Evolutionary conservation across 1,140 invertebrate species (phyloP).

Genomic region (Aleiodes sp.): DNA sequence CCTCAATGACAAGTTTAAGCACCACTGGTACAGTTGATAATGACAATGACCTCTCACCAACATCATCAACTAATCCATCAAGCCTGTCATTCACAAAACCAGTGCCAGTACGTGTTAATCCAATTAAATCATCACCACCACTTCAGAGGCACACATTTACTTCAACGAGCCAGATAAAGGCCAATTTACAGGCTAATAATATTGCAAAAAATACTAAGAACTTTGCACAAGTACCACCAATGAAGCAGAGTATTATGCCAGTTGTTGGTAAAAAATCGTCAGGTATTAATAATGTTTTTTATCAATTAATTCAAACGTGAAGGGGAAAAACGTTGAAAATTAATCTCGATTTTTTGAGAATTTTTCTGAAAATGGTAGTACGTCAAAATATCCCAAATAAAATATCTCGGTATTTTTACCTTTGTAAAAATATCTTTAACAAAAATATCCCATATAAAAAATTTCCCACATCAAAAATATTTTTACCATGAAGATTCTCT

Average conservation of each 20-base stretch:
- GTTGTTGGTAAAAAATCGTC: conserved; percentile 53
- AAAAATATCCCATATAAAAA: too few relatives aligned
- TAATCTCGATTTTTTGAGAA: too few relatives aligned
- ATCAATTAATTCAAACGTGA: conserved; percentile 1
- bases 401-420: too few relatives aligned
- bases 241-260: conserved; percentile 59
- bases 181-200: conserved; percentile 59
- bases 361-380: too few relatives aligned
- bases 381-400: too few relatives aligned
- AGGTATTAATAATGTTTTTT: conserved; percentile 37
- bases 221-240: conserved; percentile 58
- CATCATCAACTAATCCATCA: conserved; percentile 46
- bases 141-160: conserved; percentile 59
- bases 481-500: too few relatives aligned
- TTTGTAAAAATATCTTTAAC: too few relatives aligned
- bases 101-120: conserved; percentile 59
- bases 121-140: conserved; percentile 60
- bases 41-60: conserved; percentile 47
- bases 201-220: conserved; percentile 53
- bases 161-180: conserved; percentile 61
- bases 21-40: conserved; percentile 45
- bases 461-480: too few relatives aligned
- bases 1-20: conserved; percentile 59
- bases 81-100: conserved; percentile 55
- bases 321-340: neutral